These are phyloP conservation scores for Lycopodina hypogea DNA, from an alignment of 37 sponge, comb jelly and placozoan species.

Conservation along the genomic window DNA sequence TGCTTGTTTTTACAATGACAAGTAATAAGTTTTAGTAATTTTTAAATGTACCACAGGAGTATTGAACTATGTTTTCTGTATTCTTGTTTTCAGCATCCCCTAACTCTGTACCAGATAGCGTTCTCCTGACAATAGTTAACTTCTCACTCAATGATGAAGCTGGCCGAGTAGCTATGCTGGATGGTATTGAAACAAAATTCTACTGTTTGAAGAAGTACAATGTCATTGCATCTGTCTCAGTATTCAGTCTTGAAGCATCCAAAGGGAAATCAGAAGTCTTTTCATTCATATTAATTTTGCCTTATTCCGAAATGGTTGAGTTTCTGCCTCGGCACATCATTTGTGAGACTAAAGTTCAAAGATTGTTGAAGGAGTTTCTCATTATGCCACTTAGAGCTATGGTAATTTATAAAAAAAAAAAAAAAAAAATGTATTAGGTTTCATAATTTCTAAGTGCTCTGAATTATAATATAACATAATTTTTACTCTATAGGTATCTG, in stretches of 20 bases:
- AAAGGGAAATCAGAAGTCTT: conserved; percentile 53
- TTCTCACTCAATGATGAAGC: conserved; percentile 70
- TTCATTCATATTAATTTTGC: conserved; percentile 65
- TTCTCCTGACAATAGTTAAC: conserved; percentile 45
- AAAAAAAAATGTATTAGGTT: background rate
- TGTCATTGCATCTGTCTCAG: conserved; percentile 31
- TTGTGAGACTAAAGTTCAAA: conserved; percentile 42
- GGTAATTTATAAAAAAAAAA: conserved; percentile 1
- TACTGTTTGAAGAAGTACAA: conserved; percentile 42
- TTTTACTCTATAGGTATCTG: background rate
- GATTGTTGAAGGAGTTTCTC: conserved; percentile 32
- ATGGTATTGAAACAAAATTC: conserved; percentile 65
- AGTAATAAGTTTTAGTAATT: too few species aligned
- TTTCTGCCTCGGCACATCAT: conserved; percentile 50
- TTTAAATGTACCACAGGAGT: too few species aligned
- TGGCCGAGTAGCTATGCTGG: conserved; percentile 35
- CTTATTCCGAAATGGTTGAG: conserved; percentile 51
- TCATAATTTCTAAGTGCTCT: too few species aligned
- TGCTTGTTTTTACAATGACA: too few species aligned
- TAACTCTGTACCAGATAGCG: background rate
- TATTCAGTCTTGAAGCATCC: conserved; percentile 29
- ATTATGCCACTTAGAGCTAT: conserved; percentile 21
- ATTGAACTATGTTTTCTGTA: too few species aligned
- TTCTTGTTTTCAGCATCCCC: background rate
- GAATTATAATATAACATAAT: too few species aligned